Conservation (phyloP, 2,113 vertebrate species). For the Notarius lentiginosus region DNA sequence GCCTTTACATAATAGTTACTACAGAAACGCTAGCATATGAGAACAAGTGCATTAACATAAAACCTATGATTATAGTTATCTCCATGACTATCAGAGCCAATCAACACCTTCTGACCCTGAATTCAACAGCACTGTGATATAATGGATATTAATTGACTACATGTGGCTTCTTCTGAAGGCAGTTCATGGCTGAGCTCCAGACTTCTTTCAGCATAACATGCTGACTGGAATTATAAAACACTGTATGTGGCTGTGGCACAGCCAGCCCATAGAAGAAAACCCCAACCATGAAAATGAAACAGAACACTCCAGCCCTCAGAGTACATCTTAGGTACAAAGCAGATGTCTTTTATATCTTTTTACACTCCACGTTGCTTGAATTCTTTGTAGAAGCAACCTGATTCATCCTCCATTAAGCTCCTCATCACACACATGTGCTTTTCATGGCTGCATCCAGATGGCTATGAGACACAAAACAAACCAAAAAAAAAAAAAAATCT, state of each 20-base stretch:
- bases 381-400: not conserved
- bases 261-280: not conserved
- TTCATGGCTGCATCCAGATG: not conserved
- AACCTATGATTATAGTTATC: not conserved
- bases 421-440: not conserved
- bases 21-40: not conserved
- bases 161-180: not conserved
- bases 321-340: not conserved
- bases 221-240: not conserved
- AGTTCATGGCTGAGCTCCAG: not conserved
- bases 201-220: not conserved
- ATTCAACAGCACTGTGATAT: not conserved
- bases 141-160: slow-evolving; percentile 9
- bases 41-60: not conserved
- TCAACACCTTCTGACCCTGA: not conserved
- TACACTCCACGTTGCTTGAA: not conserved
- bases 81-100: not conserved
- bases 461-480: not conserved
- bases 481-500: not conserved
- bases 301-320: not conserved
- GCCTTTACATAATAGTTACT: not conserved
- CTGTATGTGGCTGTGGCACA: not conserved
- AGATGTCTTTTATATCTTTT: not conserved
- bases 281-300: not conserved
- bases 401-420: not conserved